Conservation (phyloP, 64 coral and sea anemone species). For the Stichodactyla mertensii region DNA sequence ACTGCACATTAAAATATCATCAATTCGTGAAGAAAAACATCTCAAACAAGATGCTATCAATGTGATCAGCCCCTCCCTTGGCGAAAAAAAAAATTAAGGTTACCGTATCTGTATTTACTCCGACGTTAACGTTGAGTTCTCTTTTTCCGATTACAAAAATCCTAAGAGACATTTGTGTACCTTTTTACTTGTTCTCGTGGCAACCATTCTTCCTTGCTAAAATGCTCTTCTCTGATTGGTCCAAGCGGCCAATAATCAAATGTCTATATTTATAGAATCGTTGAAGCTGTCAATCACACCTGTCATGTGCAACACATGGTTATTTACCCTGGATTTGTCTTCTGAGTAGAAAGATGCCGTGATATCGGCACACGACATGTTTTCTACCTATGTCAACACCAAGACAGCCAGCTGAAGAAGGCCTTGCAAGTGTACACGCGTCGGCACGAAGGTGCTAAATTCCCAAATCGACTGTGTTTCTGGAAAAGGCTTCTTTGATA, state of each 20-base stretch:
- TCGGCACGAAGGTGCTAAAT: background rate
- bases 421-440: background rate
- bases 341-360: background rate
- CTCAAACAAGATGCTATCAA: background rate
- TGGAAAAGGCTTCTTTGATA: background rate
- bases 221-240: constrained; percentile 12
- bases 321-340: constrained; percentile 18
- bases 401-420: constrained; percentile 10
- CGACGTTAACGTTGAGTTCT: background rate
- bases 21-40: background rate
- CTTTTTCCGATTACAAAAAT: background rate
- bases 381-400: background rate
- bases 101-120: background rate
- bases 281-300: background rate
- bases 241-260: constrained; percentile 2
- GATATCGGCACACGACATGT: constrained; percentile 10
- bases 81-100: background rate
- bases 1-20: background rate
- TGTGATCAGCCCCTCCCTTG: background rate
- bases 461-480: background rate
- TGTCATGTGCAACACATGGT: constrained; percentile 19
- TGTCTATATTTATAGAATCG: constrained; percentile 24
- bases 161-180: background rate
- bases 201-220: background rate
- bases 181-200: constrained; percentile 14